Base-by-base conservation (phyloP, 1,140 invertebrate species). In the Hetaerina americana region DNA sequence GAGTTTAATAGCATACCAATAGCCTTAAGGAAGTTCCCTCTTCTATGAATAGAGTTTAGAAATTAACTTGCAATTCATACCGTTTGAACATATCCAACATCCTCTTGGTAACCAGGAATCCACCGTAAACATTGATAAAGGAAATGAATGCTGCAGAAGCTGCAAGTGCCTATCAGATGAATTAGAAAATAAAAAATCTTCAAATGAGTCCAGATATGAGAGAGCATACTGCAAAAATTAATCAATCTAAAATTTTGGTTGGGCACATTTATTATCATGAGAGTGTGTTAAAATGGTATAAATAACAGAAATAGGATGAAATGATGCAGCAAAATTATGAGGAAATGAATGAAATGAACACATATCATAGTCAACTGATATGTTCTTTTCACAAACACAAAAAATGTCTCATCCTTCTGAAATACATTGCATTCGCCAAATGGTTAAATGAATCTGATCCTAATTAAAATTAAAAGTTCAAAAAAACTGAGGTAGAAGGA, bases 71-170 rank as follows among this genome's bases (percentile, higher is more conserved):
- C 69, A 68, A n/a, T n/a, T 73, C 76, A 77, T 80, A 92, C 89
- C 91, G 84, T 81, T 90, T 93, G 80, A 96, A 96, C 94, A 96
- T 96, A 80, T 95, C 92, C 79, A 96, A 82, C 93, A 95, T 95
- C 70, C 94, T 83, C 80, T 95, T 90, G 0, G 94, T 96, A 29
- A 96, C 93, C 12, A 93, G 79, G 79, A 96, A 96, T 67, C 94
- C 94, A 76, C 94, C 94, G 76, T 92, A 94, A 71, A 96, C 92
- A 82, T 96, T 96, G 69, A 96, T 89, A 76, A 92, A 92, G 0
- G 93, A 95, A 74, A 96, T 89, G 75, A 95, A 92, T 10, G 93
- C 90, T 28, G 94, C 93, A 8, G 87, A 80, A 68, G 89, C 90
- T 25, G 92, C 92, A 72, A 96, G 79, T 67, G 83, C 81, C 86